Conservation (phyloP, 1,140 invertebrate species). For the Telenomus remus region DNA sequence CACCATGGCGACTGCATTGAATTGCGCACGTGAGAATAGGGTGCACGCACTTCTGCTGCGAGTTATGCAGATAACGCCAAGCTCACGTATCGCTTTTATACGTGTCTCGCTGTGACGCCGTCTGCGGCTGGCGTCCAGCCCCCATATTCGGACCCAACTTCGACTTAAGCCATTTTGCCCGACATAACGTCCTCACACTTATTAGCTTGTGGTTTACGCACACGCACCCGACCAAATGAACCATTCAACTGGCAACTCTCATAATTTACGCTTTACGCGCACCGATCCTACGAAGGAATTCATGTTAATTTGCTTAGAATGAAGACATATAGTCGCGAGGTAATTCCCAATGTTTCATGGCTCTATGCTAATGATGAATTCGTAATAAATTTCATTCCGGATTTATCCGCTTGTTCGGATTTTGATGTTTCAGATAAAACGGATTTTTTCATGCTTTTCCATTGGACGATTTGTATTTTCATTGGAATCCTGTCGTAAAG, state of each 20-base stretch:
- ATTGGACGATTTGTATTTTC: too few relatives aligned
- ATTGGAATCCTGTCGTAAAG: too few relatives aligned
- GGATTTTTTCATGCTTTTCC: too few relatives aligned
- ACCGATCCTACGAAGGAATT: constrained; percentile 6
- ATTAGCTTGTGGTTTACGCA: constrained; percentile 21
- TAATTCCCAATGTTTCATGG: constrained; percentile 17
- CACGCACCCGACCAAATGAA: constrained; percentile 36
- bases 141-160: constrained; percentile 16
- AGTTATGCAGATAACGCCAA: constrained; percentile 59
- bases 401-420: too few relatives aligned
- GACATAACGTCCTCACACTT: constrained; percentile 21
- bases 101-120: constrained; percentile 28
- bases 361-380: constrained; percentile 16
- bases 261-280: constrained; percentile 19
- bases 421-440: too few relatives aligned
- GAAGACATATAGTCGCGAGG: constrained; percentile 31
- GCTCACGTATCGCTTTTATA: constrained; percentile 50
- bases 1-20: constrained; percentile 13
- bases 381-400: background rate
- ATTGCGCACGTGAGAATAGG: constrained; percentile 30
- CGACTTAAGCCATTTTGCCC: constrained; percentile 62
- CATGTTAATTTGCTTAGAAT: constrained; percentile 36
- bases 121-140: constrained; percentile 15
- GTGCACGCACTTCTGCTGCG: constrained; percentile 32
- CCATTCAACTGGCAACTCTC: constrained; percentile 32